Conservation (phyloP, 1,140 invertebrate species). For the Drosophila parvula region DNA sequence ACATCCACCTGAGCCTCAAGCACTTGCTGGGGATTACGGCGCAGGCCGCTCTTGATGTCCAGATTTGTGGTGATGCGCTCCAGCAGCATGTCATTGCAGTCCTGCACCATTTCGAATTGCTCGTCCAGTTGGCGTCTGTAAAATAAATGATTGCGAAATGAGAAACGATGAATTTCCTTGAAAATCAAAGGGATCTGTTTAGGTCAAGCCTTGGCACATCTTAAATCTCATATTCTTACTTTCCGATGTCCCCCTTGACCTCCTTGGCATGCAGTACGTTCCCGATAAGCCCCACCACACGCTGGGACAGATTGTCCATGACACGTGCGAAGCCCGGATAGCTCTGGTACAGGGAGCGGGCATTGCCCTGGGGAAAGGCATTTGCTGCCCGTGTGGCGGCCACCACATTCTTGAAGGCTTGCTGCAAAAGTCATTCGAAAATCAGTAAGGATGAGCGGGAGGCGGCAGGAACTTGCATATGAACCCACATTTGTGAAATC, state of each 20-base stretch:
- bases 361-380: constrained; percentile 87
- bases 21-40: constrained; percentile 85
- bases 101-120: constrained; percentile 89
- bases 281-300: constrained; percentile 86
- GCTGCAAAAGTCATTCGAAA: constrained; percentile 23
- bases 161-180: too few species aligned
- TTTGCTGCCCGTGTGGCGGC: constrained; percentile 88
- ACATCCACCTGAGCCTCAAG: constrained; percentile 82
- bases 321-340: constrained; percentile 88
- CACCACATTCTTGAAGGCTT: constrained; percentile 79
- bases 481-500: constrained; percentile 58
- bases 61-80: constrained; percentile 90
- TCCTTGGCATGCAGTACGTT: constrained; percentile 86
- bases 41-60: constrained; percentile 88
- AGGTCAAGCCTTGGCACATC: neutral
- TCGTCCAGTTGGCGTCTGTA: constrained; percentile 87
- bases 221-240: constrained; percentile 27
- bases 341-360: constrained; percentile 89
- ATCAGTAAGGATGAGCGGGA: neutral
- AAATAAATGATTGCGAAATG: neutral
- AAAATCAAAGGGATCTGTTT: too few species aligned
- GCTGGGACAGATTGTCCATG: constrained; percentile 86
- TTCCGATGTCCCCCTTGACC: constrained; percentile 86
- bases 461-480: too few species aligned
- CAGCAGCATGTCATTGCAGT: constrained; percentile 92